A percentile compares a stretch with the other conserved stretches of the same genome.
These are phyloP conservation scores for Campoletis raptor DNA, from an alignment of 2,888 invertebrate genomes.

Conservation along the genomic window DNA sequence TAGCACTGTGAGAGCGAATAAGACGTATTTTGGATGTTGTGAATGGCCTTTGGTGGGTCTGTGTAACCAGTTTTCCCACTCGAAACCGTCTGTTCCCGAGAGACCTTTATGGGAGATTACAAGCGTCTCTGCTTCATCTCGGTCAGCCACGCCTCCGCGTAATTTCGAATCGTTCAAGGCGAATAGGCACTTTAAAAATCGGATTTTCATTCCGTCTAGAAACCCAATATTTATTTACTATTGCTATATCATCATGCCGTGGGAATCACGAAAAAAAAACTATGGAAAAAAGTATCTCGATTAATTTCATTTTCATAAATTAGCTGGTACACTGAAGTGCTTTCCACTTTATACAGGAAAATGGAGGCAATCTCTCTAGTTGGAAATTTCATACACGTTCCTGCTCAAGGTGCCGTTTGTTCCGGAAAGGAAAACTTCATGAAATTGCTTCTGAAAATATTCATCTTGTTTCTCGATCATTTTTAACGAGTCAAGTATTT, in stretches of 20 bases:
- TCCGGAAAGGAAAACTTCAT: neutral
- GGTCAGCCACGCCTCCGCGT: slow-evolving; percentile 58
- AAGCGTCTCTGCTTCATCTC: slow-evolving; percentile 54
- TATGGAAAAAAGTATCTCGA: slow-evolving; percentile 21
- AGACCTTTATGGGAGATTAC: slow-evolving; percentile 56
- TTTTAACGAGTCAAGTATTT: neutral
- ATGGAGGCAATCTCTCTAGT: slow-evolving; percentile 5
- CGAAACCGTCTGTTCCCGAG: slow-evolving; percentile 53
- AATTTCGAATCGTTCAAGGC: slow-evolving; percentile 60
- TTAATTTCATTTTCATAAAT: slow-evolving; percentile 18
- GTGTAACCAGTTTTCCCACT: slow-evolving; percentile 68
- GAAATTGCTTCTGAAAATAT: neutral
- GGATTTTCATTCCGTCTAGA: slow-evolving; percentile 48
- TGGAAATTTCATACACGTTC: slow-evolving; percentile 3
- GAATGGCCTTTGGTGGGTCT: slow-evolving; percentile 56
- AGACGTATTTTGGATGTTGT: slow-evolving; percentile 56
- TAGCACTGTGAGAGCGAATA: slow-evolving; percentile 10
- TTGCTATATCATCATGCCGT: slow-evolving; percentile 9
- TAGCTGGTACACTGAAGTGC: neutral
- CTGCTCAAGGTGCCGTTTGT: neutral
- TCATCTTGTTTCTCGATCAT: neutral
- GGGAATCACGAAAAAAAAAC: slow-evolving; percentile 15
- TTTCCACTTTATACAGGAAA: neutral
- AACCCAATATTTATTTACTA: slow-evolving; percentile 12
- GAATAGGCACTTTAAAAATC: slow-evolving; percentile 31